A percentile compares a stretch with the other conserved stretches of the same genome.
Evolutionary conservation across 37 sponge, comb jelly and placozoan species (phyloP).

Genomic region (Ephydatia muelleri): DNA sequence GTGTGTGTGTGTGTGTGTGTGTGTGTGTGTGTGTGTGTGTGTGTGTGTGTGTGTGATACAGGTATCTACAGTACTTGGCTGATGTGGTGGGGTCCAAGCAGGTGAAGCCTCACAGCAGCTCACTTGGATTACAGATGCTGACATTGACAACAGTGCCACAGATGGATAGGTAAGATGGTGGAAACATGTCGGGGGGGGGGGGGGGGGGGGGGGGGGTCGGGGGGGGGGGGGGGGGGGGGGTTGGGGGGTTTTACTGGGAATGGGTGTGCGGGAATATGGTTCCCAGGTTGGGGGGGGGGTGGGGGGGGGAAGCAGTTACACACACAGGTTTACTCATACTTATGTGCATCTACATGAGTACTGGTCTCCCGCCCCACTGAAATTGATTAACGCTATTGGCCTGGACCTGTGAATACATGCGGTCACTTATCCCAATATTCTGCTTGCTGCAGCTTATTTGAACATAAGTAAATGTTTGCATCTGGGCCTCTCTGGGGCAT

Average conservation of each 20-base stretch:
- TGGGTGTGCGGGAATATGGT: no score
- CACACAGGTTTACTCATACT: no score
- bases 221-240: background rate
- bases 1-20: background rate
- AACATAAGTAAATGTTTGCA: background rate
- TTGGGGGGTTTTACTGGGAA: no score
- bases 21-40: no score
- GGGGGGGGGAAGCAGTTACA: no score
- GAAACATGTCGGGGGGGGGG: no score
- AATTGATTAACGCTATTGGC: no score
- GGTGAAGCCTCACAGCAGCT: constrained; percentile 60
- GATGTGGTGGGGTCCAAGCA: constrained; percentile 15
- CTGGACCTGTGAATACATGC: no score
- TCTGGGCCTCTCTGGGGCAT: background rate
- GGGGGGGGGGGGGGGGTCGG: background rate
- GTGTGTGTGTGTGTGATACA: background rate
- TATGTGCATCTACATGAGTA: no score
- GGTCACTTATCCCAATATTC: no score
- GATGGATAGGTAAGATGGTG: constrained; percentile 68
- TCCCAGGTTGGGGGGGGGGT: no score
- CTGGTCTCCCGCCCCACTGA: no score
- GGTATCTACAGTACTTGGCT: constrained; percentile 51
- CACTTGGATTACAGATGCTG: constrained; percentile 37
- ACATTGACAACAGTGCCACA: constrained; percentile 67
- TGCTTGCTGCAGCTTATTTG: background rate